phyloP scores from a whole-genome alignment of 2,113 vertebrate genomes.

The Heterotis niloticus region DNA sequence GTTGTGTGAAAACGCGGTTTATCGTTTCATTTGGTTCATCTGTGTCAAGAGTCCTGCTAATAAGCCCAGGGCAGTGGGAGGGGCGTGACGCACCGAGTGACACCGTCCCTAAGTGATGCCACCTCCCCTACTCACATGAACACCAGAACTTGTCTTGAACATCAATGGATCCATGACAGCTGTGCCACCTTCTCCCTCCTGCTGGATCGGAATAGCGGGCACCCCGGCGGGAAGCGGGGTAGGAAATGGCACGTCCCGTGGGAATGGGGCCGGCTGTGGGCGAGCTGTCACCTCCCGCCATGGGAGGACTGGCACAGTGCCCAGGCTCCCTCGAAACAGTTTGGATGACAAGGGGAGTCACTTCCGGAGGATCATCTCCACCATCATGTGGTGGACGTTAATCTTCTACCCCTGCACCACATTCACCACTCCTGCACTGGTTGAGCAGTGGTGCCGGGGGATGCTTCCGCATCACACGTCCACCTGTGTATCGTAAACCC shows the following conservation, averaged over 20 bases:
- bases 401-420: neutral
- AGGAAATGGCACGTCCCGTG: constrained; percentile 55
- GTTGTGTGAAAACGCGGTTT: too few species aligned
- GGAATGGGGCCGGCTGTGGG: constrained; percentile 48
- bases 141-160: constrained; percentile 44
- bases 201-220: neutral
- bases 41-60: too few species aligned
- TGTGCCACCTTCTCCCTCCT: constrained; percentile 48
- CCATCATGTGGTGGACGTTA: neutral
- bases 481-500: too few species aligned
- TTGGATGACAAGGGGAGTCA: neutral
- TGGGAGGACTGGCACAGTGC: neutral
- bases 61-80: neutral
- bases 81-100: too few species aligned
- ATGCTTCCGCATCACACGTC: too few species aligned
- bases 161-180: constrained; percentile 55
- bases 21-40: too few species aligned
- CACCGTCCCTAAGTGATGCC: neutral
- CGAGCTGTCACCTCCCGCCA: constrained; percentile 42
- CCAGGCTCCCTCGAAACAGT: neutral
- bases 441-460: too few species aligned
- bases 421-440: too few species aligned
- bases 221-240: constrained; percentile 43
- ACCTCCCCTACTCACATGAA: constrained; percentile 34
- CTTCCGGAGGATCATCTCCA: neutral